Evolutionary conservation across 1,140 invertebrate genomes (phyloP).

Genomic region (Mamestra configurata): DNA sequence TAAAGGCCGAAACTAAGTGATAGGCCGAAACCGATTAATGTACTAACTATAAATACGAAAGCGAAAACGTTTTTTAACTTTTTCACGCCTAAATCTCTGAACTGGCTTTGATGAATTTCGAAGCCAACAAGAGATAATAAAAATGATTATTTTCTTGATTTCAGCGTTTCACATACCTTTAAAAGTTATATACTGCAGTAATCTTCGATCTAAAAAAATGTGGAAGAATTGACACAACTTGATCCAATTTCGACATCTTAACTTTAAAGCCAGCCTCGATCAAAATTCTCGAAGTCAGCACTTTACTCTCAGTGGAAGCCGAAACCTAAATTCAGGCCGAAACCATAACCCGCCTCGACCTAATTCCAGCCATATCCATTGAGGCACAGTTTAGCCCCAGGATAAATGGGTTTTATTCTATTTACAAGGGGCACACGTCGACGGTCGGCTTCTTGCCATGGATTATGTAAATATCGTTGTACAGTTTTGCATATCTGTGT

Average conservation of each 20-base stretch:
- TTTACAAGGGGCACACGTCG: slow-evolving; percentile 50
- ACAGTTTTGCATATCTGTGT: slow-evolving; percentile 50
- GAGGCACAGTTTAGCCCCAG: slow-evolving; percentile 40
- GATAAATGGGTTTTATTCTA: slow-evolving; percentile 52
- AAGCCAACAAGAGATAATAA: no score
- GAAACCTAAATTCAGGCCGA: slow-evolving; percentile 26
- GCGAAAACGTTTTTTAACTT: no score
- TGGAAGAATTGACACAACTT: not conserved
- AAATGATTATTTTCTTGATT: no score
- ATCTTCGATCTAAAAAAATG: no score
- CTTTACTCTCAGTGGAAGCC: not conserved
- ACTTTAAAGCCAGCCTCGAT: not conserved
- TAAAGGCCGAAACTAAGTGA: not conserved
- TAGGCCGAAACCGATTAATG: not conserved
- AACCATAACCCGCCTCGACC: not conserved
- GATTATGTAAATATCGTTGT: slow-evolving; percentile 47
- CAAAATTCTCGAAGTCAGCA: not conserved
- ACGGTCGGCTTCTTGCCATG: slow-evolving; percentile 35
- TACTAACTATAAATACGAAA: no score
- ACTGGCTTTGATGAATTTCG: no score
- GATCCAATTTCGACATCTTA: not conserved
- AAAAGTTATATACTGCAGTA: no score
- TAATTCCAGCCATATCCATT: slow-evolving; percentile 37
- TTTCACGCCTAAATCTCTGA: no score
- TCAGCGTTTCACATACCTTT: no score